These are phyloP conservation scores for Hippocampus mohnikei DNA, from an alignment of 2,113 vertebrate species.

Conservation along the genomic window DNA sequence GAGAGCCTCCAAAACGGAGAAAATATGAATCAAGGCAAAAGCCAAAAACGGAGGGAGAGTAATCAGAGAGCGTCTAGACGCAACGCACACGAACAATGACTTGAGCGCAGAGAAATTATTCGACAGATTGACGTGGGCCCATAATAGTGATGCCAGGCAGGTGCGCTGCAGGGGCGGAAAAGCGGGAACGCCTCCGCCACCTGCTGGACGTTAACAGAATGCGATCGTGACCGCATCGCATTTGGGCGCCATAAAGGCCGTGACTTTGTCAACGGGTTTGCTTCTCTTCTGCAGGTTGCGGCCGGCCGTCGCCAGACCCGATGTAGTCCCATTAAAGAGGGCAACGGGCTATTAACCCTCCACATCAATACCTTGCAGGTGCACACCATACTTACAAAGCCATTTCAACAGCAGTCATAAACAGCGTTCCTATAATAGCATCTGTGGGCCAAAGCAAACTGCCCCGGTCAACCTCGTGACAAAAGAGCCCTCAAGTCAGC, in stretches of 20 bases:
- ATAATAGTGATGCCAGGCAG: too few relatives aligned
- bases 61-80: too few relatives aligned
- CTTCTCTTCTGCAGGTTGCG: conserved; percentile 37
- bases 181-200: too few relatives aligned
- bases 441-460: conserved; percentile 36
- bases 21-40: too few relatives aligned
- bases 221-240: conserved; percentile 1
- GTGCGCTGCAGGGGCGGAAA: too few relatives aligned
- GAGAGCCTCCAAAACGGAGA: too few relatives aligned
- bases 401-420: conserved; percentile 62
- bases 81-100: too few relatives aligned
- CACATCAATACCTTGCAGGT: conserved; percentile 61
- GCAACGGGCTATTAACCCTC: conserved; percentile 73
- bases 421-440: conserved; percentile 63
- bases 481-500: conserved; percentile 55
- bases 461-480: conserved; percentile 40
- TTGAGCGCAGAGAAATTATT: too few relatives aligned
- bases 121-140: too few relatives aligned
- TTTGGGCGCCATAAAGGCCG: conserved; percentile 23
- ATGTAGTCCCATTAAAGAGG: conserved; percentile 71
- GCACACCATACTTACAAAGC: conserved; percentile 62
- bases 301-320: conserved; percentile 46
- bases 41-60: too few relatives aligned
- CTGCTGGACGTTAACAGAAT: too few relatives aligned
- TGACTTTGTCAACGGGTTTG: conserved; percentile 49